Percentiles rank a stretch among this genome's conserved stretches.
Conservation (phyloP, 2,113 vertebrate species). For the Clarias batrachus region DNA sequence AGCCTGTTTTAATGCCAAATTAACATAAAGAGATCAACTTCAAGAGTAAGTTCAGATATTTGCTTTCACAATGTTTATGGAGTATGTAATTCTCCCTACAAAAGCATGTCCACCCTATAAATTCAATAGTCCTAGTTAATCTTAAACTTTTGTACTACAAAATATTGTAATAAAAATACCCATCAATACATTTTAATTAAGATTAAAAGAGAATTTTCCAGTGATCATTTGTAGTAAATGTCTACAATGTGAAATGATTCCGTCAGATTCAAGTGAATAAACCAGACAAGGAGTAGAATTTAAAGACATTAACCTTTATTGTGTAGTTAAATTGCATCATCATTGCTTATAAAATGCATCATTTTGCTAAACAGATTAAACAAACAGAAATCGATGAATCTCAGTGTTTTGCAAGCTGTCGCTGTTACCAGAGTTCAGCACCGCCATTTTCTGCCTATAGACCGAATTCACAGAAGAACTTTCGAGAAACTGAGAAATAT, state of each 20-base stretch:
- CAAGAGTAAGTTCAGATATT: not conserved
- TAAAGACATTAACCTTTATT: not conserved
- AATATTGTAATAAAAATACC: not conserved
- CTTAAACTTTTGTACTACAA: not conserved
- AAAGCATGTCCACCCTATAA: not conserved
- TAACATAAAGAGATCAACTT: not conserved
- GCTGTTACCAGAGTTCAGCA: not conserved
- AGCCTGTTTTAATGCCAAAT: constrained; percentile 2
- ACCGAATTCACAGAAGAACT: constrained; percentile 1
- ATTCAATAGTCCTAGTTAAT: not conserved
- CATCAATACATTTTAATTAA: not conserved
- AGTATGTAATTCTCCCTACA: not conserved
- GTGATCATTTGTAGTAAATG: not conserved
- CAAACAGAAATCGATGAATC: not conserved
- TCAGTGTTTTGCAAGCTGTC: not conserved
- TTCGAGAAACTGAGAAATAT: not conserved
- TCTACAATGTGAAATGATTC: not conserved
- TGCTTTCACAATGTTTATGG: not conserved
- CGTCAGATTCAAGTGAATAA: not conserved
- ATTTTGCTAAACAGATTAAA: not conserved
- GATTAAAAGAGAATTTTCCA: not conserved
- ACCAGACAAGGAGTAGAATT: not conserved
- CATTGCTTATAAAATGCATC: not conserved
- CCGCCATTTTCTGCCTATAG: constrained; percentile 53
- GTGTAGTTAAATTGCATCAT: not conserved